A percentile compares a stretch with the other conserved stretches of the same genome.
These are phyloP conservation scores for Electrophaes corylata DNA, from an alignment of 2,888 invertebrate species.

Conservation along the genomic window DNA sequence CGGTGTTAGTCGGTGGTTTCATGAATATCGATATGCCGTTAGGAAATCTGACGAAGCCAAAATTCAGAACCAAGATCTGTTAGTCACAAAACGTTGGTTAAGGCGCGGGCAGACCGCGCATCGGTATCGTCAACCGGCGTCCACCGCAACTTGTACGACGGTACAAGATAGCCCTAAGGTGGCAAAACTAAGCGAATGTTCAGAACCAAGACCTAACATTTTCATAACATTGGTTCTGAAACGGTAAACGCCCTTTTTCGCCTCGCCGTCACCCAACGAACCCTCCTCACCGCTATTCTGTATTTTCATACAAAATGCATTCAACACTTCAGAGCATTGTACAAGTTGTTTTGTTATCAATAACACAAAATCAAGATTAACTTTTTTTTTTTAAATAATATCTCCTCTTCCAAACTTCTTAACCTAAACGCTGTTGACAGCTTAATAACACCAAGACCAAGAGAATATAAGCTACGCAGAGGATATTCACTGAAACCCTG, in stretches of 20 bases:
- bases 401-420: neutral
- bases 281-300: slow-evolving; percentile 13
- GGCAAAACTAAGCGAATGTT: neutral
- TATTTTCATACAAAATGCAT: neutral
- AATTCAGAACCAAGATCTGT: slow-evolving; percentile 16
- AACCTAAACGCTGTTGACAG: too few species aligned
- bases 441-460: too few species aligned
- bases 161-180: neutral
- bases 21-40: neutral
- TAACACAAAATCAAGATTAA: too few species aligned
- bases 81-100: slow-evolving; percentile 5
- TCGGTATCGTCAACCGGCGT: neutral
- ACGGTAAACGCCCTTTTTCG: slow-evolving; percentile 8
- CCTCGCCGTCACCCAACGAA: neutral
- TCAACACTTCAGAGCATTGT: neutral
- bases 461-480: too few species aligned
- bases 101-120: slow-evolving; percentile 5
- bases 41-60: neutral
- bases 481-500: too few species aligned
- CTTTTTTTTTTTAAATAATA: neutral
- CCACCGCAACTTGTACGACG: too few species aligned
- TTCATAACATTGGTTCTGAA: slow-evolving; percentile 5
- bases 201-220: slow-evolving; percentile 11
- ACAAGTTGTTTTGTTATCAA: neutral
- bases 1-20: neutral